Conservation (phyloP, 1,140 invertebrate species). For the Cyrtorhinus lividipennis region DNA sequence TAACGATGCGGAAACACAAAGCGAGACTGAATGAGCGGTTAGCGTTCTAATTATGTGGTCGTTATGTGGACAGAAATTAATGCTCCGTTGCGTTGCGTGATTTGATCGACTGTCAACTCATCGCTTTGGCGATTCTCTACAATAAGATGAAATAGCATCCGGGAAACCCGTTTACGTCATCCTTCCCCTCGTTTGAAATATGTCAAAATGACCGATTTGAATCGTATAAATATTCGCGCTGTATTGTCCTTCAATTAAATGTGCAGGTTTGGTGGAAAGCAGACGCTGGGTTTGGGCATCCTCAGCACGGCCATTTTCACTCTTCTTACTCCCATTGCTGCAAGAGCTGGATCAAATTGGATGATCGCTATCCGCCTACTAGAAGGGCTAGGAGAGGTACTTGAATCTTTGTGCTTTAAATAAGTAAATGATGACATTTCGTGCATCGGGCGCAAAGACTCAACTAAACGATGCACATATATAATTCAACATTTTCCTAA, state of each 20-base stretch:
- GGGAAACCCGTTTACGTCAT: no score
- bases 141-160: no score
- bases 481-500: neutral
- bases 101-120: no score
- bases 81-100: no score
- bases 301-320: conserved; percentile 35
- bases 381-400: conserved; percentile 41
- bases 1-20: neutral
- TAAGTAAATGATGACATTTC: conserved; percentile 27
- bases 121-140: no score
- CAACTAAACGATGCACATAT: neutral
- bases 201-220: no score
- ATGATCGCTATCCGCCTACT: conserved; percentile 38
- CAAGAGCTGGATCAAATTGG: conserved; percentile 25
- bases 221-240: no score
- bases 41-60: conserved; percentile 15
- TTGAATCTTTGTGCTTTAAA: no score
- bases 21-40: conserved; percentile 14
- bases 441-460: conserved; percentile 29
- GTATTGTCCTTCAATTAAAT: no score
- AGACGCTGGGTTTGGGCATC: conserved; percentile 35
- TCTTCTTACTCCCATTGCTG: conserved; percentile 30
- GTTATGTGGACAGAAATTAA: no score
- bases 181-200: no score
- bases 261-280: conserved; percentile 36